Evolutionary conservation across 2,113 vertebrate species (phyloP), one percentile per base, ranked within the genome.

Genomic region (Chloebia gouldiae): DNA sequence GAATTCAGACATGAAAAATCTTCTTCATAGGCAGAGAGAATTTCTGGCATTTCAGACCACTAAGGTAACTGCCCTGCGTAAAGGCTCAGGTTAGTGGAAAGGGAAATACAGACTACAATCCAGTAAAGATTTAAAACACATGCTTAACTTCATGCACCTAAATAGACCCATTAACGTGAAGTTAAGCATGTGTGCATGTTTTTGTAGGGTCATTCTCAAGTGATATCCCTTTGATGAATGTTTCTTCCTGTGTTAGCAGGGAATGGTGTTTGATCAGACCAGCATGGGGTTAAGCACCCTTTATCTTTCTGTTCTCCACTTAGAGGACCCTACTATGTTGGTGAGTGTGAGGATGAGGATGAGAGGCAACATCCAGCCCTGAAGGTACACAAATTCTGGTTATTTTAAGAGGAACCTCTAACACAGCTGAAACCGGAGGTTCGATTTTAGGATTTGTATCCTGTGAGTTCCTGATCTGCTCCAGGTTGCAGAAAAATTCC

Each of bases 211-310:
- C 81, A 85, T 89, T 93, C 89, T 86, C 89, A 91, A 93, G 86
- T 79, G 92, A 91, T 93, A 93, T 10, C 47, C 76, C 83, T 97
- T 96, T 96, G 94, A 96, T 96, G 95, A 94, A 95, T 88, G 91
- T 68, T 95, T 88, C 95, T 93, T 94, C 91, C 91, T 93, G 92
- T 94, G 86, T 93, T 96, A 95, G 94, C 91, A 86, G 91, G 86
- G 94, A 90, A 92, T 0, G 4, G 76, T 92, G 92, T 97, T 96
- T 96, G 91, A 97, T 94, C 91, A 84, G 65, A 60, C 47, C 92
- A 96, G 96, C 95, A 94, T 59, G 92, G 81, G 96, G 91, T 93
- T 86, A 95, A 95, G 91, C 31, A 0, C 65, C 72, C 95, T 94
- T 91, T 92, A 75, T 93, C 83, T 84, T 91, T 70, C 76, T 81